phyloP scores from a whole-genome alignment of 2,797 vertebrate genomes.

The Micropoecilia bifurca region DNA sequence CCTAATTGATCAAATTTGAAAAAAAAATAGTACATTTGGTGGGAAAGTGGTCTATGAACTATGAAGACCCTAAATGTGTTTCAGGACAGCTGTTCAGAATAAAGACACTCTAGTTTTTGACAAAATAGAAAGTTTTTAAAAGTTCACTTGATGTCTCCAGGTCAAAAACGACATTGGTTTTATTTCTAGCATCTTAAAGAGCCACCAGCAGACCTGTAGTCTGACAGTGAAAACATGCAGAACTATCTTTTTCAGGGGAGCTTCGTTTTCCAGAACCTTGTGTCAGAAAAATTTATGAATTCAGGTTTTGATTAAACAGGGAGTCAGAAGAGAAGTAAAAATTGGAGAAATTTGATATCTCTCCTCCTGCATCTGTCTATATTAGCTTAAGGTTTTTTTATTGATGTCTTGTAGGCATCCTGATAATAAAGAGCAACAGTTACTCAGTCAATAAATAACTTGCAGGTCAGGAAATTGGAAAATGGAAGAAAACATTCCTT shows the following conservation, averaged over 20 bases:
- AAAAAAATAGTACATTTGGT: background rate
- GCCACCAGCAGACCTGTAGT: background rate
- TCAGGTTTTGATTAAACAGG: background rate
- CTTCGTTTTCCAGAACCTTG: background rate
- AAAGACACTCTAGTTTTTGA: background rate
- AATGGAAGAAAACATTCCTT: background rate
- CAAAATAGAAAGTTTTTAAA: background rate
- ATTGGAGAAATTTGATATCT: background rate
- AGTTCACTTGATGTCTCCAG: background rate
- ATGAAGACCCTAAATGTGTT: background rate
- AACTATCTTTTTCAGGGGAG: background rate
- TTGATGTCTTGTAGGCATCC: background rate
- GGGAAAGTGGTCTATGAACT: background rate
- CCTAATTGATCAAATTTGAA: background rate
- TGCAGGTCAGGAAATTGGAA: background rate
- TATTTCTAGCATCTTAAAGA: background rate
- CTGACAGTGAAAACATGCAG: background rate
- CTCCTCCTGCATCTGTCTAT: background rate
- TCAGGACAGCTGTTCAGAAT: background rate
- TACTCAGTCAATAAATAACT: background rate
- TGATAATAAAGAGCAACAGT: background rate
- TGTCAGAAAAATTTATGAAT: background rate
- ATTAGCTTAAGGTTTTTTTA: background rate
- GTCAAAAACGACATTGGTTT: background rate
- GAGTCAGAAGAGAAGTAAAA: background rate